Percentiles rank a stretch among this genome's conserved stretches.
These are phyloP conservation scores for Brienomyrus brachyistius DNA, from an alignment of 2,113 vertebrate genomes.

Conservation along the genomic window DNA sequence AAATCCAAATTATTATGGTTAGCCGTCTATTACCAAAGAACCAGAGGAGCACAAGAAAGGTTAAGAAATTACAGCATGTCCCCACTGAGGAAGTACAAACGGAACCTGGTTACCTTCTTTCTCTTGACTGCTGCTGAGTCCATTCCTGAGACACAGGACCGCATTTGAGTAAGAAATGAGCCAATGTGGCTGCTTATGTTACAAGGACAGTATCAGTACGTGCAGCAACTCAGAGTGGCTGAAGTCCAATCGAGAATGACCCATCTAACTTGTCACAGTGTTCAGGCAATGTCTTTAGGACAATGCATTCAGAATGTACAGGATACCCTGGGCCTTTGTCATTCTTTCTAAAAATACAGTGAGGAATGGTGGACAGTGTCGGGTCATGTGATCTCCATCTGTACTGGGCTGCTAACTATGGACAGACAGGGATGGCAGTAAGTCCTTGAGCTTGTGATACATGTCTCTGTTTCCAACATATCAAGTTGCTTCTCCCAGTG, in stretches of 20 bases:
- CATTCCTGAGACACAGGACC: background rate
- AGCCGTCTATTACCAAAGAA: background rate
- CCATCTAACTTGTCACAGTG: background rate
- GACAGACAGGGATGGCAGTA: background rate
- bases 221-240: background rate
- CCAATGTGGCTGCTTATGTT: background rate
- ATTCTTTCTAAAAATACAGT: slow-evolving; percentile 1
- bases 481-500: background rate
- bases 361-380: background rate
- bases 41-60: background rate
- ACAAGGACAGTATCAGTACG: background rate
- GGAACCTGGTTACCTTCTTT: background rate
- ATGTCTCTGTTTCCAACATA: background rate
- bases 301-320: background rate
- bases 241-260: background rate
- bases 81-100: background rate
- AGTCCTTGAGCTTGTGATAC: background rate
- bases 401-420: background rate
- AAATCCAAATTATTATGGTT: background rate
- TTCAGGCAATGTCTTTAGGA: background rate
- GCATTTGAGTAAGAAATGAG: background rate
- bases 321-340: background rate
- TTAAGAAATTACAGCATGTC: background rate
- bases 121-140: background rate
- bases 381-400: background rate